A percentile compares a stretch with the other conserved stretches of the same genome.
Evolutionary conservation across 2,113 vertebrate genomes (phyloP).

Genomic region (Nycticryphes semicollaris): DNA sequence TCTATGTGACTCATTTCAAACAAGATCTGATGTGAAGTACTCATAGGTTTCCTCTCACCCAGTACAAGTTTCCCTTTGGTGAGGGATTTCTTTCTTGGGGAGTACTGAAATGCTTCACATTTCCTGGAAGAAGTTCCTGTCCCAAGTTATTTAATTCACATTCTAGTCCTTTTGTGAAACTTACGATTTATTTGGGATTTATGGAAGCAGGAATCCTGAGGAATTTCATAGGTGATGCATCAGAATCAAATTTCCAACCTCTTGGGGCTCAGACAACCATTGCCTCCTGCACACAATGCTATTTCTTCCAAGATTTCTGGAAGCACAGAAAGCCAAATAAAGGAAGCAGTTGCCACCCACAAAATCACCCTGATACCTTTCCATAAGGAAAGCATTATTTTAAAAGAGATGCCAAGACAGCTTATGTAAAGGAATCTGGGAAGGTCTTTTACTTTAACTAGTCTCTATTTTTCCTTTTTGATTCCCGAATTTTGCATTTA

Average conservation of each 20-base stretch:
- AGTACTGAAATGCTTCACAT: background rate
- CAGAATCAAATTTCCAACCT: background rate
- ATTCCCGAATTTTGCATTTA: background rate
- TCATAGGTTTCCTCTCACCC: background rate
- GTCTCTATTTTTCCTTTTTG: background rate
- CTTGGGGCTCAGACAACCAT: background rate
- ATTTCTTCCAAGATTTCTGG: background rate
- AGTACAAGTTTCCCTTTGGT: background rate
- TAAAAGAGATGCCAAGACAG: background rate
- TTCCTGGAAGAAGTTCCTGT: background rate
- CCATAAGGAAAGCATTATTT: background rate
- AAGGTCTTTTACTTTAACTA: background rate
- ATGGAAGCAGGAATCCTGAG: background rate
- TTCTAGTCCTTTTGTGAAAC: background rate
- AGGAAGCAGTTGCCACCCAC: background rate
- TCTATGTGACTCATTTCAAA: background rate
- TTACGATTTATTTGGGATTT: background rate
- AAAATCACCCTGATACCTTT: background rate
- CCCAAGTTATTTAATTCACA: background rate
- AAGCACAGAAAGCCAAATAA: background rate
- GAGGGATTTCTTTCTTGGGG: background rate
- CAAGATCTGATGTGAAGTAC: background rate
- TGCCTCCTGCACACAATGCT: background rate
- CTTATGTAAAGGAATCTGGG: background rate
- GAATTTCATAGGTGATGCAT: background rate